Conservation (phyloP, 2,888 invertebrate genomes). For the Drosophila kokeensis region DNA sequence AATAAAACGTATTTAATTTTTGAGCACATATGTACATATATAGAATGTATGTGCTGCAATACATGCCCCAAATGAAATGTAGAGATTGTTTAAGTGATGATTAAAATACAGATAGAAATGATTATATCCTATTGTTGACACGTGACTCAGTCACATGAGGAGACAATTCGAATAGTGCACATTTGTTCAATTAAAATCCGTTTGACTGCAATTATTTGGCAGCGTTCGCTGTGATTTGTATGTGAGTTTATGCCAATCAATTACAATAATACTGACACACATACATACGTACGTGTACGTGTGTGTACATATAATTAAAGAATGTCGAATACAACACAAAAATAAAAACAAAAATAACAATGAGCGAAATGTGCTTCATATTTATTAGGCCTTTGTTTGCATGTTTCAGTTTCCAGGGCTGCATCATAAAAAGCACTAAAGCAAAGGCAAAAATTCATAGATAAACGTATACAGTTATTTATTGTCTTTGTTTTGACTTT, state of each 20-base stretch:
- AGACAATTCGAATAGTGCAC: conserved; percentile 7
- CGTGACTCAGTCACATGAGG: conserved; percentile 38
- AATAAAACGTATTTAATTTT: conserved; percentile 9
- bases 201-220: conserved; percentile 62
- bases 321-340: conserved; percentile 5
- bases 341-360: conserved; percentile 9
- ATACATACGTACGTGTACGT: neutral
- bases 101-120: neutral
- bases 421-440: conserved; percentile 15
- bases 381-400: conserved; percentile 18
- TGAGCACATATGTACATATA: neutral
- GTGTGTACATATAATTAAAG: conserved; percentile 6
- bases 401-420: conserved; percentile 50
- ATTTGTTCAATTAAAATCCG: conserved; percentile 16
- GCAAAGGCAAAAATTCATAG: conserved; percentile 13
- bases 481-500: conserved; percentile 40
- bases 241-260: conserved; percentile 38
- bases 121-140: conserved; percentile 4
- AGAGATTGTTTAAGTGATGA: neutral
- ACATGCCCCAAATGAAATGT: neutral
- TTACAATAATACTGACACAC: conserved; percentile 32
- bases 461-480: conserved; percentile 23
- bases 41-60: neutral
- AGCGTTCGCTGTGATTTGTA: conserved; percentile 20
- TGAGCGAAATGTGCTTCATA: conserved; percentile 2